Evolutionary conservation across 2,888 invertebrate species (phyloP).

Genomic region (Trissolcus brochymenae): DNA sequence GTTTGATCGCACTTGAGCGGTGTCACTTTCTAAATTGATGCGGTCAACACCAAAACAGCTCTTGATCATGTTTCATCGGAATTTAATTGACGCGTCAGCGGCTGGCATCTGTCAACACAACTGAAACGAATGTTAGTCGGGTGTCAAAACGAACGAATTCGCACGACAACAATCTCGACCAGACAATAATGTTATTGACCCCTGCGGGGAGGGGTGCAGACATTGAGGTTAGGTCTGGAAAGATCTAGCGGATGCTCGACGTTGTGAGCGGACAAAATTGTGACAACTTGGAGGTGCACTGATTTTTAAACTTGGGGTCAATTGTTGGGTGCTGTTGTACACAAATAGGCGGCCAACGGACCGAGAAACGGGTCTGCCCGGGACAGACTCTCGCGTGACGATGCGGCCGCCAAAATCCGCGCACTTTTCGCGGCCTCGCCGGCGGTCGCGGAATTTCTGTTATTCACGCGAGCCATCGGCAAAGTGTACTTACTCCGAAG

Average conservation of each 20-base stretch:
- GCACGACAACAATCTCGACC: not conserved
- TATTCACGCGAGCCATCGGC: not conserved
- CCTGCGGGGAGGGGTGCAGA: constrained; percentile 59
- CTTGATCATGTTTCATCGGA: too few relatives aligned
- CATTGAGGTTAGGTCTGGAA: constrained; percentile 67
- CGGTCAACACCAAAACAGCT: too few relatives aligned
- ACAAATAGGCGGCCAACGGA: not conserved
- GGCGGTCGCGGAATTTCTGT: not conserved
- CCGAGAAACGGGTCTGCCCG: not conserved
- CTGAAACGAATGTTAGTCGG: too few relatives aligned
- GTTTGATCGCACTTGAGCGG: too few relatives aligned
- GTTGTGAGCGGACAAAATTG: not conserved
- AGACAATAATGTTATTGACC: constrained; percentile 65
- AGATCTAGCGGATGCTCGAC: constrained; percentile 42
- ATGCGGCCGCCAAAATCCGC: constrained; percentile 14
- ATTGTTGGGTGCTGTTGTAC: too few relatives aligned
- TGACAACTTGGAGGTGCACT: not conserved
- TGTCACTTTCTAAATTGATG: too few relatives aligned
- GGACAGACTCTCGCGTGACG: constrained; percentile 10
- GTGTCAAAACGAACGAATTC: not conserved
- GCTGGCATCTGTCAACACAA: too few relatives aligned
- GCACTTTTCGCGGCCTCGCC: constrained; percentile 5
- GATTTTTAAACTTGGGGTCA: not conserved
- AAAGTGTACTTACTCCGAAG: constrained; percentile 83
- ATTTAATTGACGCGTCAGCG: too few relatives aligned